Conservation (phyloP, 64 coral and sea anemone species). For the Acropora yongei region DNA sequence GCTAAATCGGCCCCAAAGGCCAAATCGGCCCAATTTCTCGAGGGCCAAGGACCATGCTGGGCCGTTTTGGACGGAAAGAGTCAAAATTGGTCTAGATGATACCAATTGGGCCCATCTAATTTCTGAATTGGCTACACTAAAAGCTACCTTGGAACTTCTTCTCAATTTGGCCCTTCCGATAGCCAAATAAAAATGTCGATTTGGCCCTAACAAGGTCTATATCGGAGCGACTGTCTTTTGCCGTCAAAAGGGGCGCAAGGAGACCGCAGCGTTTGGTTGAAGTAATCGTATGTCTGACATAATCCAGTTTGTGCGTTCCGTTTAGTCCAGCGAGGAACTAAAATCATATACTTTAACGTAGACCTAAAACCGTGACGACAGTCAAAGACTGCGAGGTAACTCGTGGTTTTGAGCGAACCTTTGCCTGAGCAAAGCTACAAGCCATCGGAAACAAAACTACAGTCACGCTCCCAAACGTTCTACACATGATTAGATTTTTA, state of each 20-base stretch:
- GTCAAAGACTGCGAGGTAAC: too few relatives aligned
- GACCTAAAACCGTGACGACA: too few relatives aligned
- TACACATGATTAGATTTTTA: too few relatives aligned
- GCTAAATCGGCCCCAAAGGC: constrained; percentile 67
- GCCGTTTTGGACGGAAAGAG: constrained; percentile 45
- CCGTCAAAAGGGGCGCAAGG: too few relatives aligned
- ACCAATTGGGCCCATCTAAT: constrained; percentile 54
- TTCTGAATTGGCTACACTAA: constrained; percentile 57
- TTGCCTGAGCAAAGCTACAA: too few relatives aligned
- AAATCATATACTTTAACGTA: background rate
- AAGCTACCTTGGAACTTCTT: constrained; percentile 56
- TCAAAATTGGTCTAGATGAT: constrained; percentile 47
- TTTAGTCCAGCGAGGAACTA: background rate
- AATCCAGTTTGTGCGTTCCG: too few relatives aligned
- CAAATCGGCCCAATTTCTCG: constrained; percentile 74
- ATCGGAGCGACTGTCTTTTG: too few relatives aligned
- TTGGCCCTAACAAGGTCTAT: constrained; percentile 3
- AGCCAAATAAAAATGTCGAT: constrained; percentile 20
- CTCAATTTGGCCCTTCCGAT: constrained; percentile 69
- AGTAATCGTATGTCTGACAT: too few relatives aligned
- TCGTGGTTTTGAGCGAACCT: too few relatives aligned
- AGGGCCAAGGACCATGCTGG: constrained; percentile 58
- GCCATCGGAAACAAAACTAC: too few relatives aligned
- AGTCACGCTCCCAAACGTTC: too few relatives aligned
- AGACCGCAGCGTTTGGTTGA: too few relatives aligned